Evolutionary conservation across 1,140 invertebrate species (phyloP), one percentile per base, ranked within the genome.

Genomic region (Pseudomyrmex sp.): DNA sequence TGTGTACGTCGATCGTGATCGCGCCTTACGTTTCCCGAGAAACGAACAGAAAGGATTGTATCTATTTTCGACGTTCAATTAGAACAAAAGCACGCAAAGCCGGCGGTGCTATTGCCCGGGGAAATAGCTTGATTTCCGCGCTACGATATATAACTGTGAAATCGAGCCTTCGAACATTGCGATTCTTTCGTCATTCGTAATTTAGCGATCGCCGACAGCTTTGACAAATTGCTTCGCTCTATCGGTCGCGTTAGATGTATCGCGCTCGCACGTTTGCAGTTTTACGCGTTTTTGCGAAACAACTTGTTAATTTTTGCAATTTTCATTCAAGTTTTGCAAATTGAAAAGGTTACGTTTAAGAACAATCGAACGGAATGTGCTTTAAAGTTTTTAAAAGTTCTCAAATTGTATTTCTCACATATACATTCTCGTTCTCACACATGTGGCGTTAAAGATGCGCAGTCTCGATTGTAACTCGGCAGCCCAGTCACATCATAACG

Each of bases 1-100:
- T 87, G 77, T 87, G 85, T 83, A 61, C 76, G 59, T 82, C 26
- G 59, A 65, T 74, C 76, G 84, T 58, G 77, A 87, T 77, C 85
- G 69, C 68, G 68, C 54, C 70, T 77, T 82, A 35, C 52, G 54
- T 18, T 46, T 77, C 58, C 76, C 61, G 59, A 76, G 80, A 52
- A 83, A 52, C 61, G 20, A 58, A 15, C 20, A 58, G 35, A 56
- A 79, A 84, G 62, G 70, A 74, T 62, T 50, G 72, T 61, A 46
- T 73, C 18, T 59, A 77, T 66, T 87, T 66, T 87, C 61, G 46
- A 56, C 59, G 23, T 61, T 86, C 56, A 86, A 73, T 86, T 83
- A 73, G n/a, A 18, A 26, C 48, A 65, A 54, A 52, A 72, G 74
- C 58, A 65, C 20, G 54, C 66, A 72, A 80, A 48, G 54, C 9